Evolutionary conservation across 2,797 vertebrate species (phyloP).

Genomic region (Peromyscus eremicus): DNA sequence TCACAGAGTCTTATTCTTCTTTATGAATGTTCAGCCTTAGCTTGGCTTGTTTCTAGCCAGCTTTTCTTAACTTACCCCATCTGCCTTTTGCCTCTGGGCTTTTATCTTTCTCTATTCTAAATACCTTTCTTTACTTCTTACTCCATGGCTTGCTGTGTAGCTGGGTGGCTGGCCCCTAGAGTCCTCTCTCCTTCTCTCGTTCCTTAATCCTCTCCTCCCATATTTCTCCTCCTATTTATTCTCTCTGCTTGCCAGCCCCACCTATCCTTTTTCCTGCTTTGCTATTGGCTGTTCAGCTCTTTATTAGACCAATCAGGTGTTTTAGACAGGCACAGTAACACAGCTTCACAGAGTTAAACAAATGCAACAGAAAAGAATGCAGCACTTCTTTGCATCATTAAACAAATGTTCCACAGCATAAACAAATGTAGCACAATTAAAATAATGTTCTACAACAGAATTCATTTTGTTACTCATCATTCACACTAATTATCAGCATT

Average conservation of each 20-base stretch:
- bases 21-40: neutral
- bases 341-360: neutral
- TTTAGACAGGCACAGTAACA: neutral
- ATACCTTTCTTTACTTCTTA: neutral
- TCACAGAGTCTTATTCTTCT: neutral
- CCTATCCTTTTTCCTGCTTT: neutral
- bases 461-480: slow-evolving; percentile 14
- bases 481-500: neutral
- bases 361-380: neutral
- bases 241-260: neutral
- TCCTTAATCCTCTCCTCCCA: neutral
- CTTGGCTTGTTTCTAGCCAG: neutral
- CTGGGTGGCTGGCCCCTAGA: neutral
- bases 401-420: neutral
- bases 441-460: neutral
- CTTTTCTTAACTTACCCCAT: neutral
- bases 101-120: neutral
- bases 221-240: neutral
- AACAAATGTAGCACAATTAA: neutral
- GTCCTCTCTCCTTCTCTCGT: neutral
- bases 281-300: neutral
- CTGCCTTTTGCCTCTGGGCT: neutral
- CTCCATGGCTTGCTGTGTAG: neutral
- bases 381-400: neutral
- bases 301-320: neutral